Evolutionary conservation across 2,113 vertebrate species (phyloP), one percentile per base, ranked within the genome.

Genomic region (Sterrhoptilus dennistouni): DNA sequence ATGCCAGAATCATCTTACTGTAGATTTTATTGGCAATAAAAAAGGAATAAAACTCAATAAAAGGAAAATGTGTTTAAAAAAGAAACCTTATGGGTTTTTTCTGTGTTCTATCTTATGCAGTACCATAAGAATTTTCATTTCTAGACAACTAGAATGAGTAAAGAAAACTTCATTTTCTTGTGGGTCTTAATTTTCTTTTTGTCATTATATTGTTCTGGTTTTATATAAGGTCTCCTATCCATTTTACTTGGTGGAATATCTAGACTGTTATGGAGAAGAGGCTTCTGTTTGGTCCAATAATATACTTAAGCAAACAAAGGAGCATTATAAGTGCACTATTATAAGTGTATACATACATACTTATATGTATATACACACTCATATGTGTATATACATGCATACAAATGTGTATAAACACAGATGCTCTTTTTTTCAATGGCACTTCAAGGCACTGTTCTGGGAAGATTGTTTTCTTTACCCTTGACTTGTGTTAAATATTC

Each of bases 401-500:
- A 49, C 5, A 44, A 22, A 36, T 5, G 23, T 45, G 3, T 36
- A 94, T 33, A 85, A 61, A 69, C 21, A 84, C 22, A 80, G 81
- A 89, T 90, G 18, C 16, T 64, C 59, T 60, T 52, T 50, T 47
- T 66, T 96, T 68, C 72, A 82, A 21, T 76, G 66, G 56, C n/a
- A 74, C 93, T 92, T 90, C 33, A 50, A 87, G 61, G 27, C 45
- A 54, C 60, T 93, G 42, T 72, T 59, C 68, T 72, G 57, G 14
- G 63, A 93, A 80, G 71, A 42, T 4, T 95, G 71, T 92, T 97
- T 95, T 90, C 85, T 97, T 97, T 97, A 96, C 94, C 96, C 96
- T 97, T 98, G 98, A 94, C 87, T 96, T 96, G 76, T 53, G 89
- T 95, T 97, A 97, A 96, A 82, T 82, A 97, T 98, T 97, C 97